Percentiles rank a stretch among this genome's conserved stretches.
Evolutionary conservation across 2,888 invertebrate genomes (phyloP).

Genomic region (Parnassius glacialis): DNA sequence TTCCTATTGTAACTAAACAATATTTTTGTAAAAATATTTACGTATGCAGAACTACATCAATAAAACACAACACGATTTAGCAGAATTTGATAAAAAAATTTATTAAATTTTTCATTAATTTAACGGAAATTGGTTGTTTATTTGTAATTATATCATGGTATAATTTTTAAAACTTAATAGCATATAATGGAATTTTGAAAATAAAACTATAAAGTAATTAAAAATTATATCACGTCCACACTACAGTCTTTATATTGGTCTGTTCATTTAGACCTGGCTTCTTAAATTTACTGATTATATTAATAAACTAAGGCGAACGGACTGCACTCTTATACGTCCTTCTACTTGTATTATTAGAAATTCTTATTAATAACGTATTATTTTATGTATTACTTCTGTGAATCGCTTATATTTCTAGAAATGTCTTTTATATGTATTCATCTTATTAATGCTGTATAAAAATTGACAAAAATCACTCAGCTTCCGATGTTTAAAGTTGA

Average conservation of each 20-base stretch:
- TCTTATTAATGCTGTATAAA: too few relatives aligned
- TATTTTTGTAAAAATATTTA: slow-evolving; percentile 9
- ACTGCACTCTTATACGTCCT: slow-evolving; percentile 20
- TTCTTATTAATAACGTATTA: slow-evolving; percentile 1
- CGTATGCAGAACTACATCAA: too few relatives aligned
- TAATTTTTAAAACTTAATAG: too few relatives aligned
- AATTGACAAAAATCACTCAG: not conserved
- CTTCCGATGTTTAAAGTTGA: not conserved
- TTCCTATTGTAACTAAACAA: slow-evolving; percentile 15
- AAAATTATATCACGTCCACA: not conserved
- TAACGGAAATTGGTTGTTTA: too few relatives aligned
- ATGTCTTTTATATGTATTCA: too few relatives aligned
- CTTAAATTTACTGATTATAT: slow-evolving; percentile 10
- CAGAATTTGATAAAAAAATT: too few relatives aligned
- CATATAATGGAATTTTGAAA: too few relatives aligned
- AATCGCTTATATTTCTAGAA: too few relatives aligned
- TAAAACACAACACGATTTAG: too few relatives aligned
- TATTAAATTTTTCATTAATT: too few relatives aligned
- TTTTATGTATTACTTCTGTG: too few relatives aligned
- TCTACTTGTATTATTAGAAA: slow-evolving; percentile 5
- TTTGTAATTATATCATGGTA: too few relatives aligned
- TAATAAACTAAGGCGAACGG: slow-evolving; percentile 15
- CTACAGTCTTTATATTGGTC: not conserved
- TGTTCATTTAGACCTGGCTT: slow-evolving; percentile 4
- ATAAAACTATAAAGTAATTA: not conserved